These are phyloP conservation scores for Mastomys natalensis DNA, from an alignment of 2,113 vertebrate genomes.

Conservation along the genomic window DNA sequence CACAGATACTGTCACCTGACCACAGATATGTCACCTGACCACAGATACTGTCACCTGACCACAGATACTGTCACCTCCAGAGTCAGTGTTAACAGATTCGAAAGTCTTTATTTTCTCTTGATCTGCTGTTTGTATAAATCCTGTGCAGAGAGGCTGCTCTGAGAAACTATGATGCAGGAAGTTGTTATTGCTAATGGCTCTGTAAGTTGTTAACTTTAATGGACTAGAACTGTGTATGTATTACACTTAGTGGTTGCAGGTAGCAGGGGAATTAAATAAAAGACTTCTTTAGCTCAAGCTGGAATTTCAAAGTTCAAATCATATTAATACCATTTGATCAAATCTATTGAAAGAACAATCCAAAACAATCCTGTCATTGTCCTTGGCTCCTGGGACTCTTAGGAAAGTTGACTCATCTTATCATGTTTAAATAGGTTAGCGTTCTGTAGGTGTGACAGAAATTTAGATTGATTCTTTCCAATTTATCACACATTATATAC, in stretches of 20 bases:
- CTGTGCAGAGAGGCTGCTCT: conserved; percentile 44
- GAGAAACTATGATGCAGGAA: conserved; percentile 62
- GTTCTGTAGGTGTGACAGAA: neutral
- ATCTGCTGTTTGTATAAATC: conserved; percentile 56
- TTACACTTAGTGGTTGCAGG: conserved; percentile 72
- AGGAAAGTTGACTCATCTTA: neutral
- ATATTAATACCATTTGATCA: conserved; percentile 69
- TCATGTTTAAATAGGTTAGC: neutral
- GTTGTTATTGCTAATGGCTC: conserved; percentile 77
- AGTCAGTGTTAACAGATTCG: neutral
- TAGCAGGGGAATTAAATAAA: conserved; percentile 69
- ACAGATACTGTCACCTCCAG: rapidly evolving
- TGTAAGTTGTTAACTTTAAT: conserved; percentile 81
- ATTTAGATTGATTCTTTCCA: neutral
- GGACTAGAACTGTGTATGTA: conserved; percentile 74
- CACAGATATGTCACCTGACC: no score
- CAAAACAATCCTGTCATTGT: conserved; percentile 43
- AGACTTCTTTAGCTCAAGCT: conserved; percentile 30
- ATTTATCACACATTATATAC: neutral
- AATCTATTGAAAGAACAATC: conserved; percentile 43
- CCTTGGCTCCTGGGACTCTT: neutral
- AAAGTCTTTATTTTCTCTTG: conserved; percentile 60
- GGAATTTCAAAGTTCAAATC: conserved; percentile 72
- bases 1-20: no score
- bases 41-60: no score